Evolutionary conservation across 2,888 invertebrate genomes (phyloP).

Genomic region (Alviniconcha strummeri): DNA sequence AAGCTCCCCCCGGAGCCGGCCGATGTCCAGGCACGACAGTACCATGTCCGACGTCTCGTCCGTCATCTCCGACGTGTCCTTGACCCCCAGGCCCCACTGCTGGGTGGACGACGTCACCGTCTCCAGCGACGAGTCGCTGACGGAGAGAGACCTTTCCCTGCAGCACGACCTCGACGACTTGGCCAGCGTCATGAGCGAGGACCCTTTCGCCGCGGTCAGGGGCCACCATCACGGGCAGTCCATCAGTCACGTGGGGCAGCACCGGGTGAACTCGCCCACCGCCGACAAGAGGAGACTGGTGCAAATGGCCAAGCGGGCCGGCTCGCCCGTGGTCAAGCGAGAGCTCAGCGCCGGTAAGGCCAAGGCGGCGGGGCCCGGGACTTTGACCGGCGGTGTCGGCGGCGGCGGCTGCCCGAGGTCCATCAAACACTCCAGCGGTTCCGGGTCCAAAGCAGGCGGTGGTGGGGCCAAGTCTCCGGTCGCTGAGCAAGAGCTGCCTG

Average conservation of each 20-base stretch:
- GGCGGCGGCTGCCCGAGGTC: constrained; percentile 15
- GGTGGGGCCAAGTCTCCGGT: no score
- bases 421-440: constrained; percentile 13
- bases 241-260: background rate
- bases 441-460: background rate
- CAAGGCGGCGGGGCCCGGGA: background rate
- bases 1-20: constrained; percentile 16
- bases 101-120: constrained; percentile 63
- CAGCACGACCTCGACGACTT: constrained; percentile 20
- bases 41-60: constrained; percentile 35
- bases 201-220: constrained; percentile 2
- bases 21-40: constrained; percentile 12
- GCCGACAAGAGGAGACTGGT: background rate
- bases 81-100: constrained; percentile 51
- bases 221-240: constrained; percentile 2
- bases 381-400: background rate
- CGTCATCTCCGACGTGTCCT: constrained; percentile 31
- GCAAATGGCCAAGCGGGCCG: background rate
- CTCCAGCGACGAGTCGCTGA: constrained; percentile 49
- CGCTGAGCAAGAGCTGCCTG: background rate
- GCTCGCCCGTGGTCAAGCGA: constrained; percentile 5
- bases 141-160: constrained; percentile 9
- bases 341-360: background rate
- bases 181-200: constrained; percentile 21
- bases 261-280: constrained; percentile 4